Base-by-base conservation (phyloP, 2,113 vertebrate genomes). In the Psilopsiagon aurifrons region DNA sequence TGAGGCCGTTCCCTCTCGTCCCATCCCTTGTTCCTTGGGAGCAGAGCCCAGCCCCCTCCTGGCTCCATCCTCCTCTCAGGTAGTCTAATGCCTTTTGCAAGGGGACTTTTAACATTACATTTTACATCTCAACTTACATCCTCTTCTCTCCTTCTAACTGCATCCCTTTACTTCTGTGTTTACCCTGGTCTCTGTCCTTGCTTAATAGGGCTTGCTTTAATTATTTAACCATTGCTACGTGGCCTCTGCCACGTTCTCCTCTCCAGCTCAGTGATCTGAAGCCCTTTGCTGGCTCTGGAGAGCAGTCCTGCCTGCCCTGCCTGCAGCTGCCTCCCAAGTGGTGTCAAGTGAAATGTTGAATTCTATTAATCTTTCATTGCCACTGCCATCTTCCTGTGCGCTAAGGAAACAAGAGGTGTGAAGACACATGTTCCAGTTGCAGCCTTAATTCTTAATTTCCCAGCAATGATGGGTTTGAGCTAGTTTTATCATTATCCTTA, bases 201-300 rank as follows among this genome's bases (percentile, higher is more conserved):
- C 17, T 83, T 8, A 31, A 6, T 25, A 27, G 11, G 8, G 4
- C 37, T 47, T 17, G 20, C 35, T 59, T 62, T 4, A n/a, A 51
- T 77, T 46, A 43, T 41, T 74, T 10, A 54, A 5, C 47, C 3
- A 0, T 11, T 27, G 2, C 35, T 69, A 1, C 1, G 0, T 46
- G 76, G 14, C 35, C 75, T 66, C 54, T 44, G 76, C 49, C 44
- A 3, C n/a, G 0, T 17, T 62, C 10, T 55, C 28, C 66, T 77
- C 68, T 22, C 49, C n/a, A 41, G 3, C 49, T 47, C 2, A 0
- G 7, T 1, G 1, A 37, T 5, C 59, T 44, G 19, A 80, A 85
- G 16, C 35, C 67, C 63, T 63, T 47, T 1, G 1, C 19, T 75
- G 51, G 16, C 60, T 54, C 77, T 52, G 2, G 0, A 33, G 54